A percentile compares a stretch with the other conserved stretches of the same genome.
These are phyloP conservation scores for Vulpes ferrilata DNA, from an alignment of 2,113 vertebrate species.

Conservation along the genomic window DNA sequence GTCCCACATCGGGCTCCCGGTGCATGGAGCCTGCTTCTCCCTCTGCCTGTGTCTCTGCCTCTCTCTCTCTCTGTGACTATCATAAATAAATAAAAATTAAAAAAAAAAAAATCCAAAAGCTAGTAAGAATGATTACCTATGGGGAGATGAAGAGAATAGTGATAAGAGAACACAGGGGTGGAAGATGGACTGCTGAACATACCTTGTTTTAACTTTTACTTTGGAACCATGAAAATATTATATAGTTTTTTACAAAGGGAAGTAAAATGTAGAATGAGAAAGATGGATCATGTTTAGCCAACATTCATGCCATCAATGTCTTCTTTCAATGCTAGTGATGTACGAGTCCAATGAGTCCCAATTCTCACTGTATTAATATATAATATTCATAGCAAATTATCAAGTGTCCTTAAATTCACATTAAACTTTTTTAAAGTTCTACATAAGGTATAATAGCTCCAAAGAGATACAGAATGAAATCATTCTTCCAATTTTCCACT, in stretches of 20 bases:
- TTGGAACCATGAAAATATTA: conserved; percentile 32
- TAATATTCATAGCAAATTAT: not conserved
- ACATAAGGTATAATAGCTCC: not conserved
- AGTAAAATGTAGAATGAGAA: not conserved
- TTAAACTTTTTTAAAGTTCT: not conserved
- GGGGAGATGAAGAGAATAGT: not conserved
- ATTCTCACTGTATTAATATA: not conserved
- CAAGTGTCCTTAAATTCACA: conserved; percentile 11
- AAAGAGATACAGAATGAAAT: conserved; percentile 6
- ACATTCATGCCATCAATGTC: not conserved
- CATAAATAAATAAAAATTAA: too few species aligned
- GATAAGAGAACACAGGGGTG: not conserved
- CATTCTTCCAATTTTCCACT: not conserved
- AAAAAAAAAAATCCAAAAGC: not conserved
- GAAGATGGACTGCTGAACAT: not conserved
- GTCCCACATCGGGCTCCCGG: too few species aligned
- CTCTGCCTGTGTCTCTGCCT: too few species aligned
- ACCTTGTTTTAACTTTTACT: not conserved
- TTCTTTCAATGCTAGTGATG: not conserved
- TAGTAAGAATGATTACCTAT: not conserved
- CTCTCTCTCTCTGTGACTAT: too few species aligned
- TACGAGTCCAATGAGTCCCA: not conserved
- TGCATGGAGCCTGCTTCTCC: too few species aligned
- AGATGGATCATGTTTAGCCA: not conserved
- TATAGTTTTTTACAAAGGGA: not conserved